A percentile compares a stretch with the other conserved stretches of the same genome.
Evolutionary conservation across 2,797 vertebrate species (phyloP).

Genomic region (Mallotus villosus): DNA sequence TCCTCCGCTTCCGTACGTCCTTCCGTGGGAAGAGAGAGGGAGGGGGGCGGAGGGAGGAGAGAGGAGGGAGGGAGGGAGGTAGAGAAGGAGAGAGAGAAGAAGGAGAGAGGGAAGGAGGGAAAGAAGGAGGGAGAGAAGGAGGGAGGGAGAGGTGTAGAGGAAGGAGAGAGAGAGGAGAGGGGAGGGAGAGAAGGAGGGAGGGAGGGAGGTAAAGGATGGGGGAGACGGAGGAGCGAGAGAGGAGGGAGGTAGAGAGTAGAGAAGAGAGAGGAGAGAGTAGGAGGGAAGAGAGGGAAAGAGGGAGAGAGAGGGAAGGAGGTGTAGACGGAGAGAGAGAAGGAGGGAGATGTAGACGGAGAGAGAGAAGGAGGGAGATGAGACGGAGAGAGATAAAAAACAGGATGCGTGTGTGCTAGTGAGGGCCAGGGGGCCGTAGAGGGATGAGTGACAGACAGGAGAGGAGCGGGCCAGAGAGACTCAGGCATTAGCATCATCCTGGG

Average conservation of each 20-base stretch:
- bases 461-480: background rate
- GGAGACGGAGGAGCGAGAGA: slow-evolving; percentile 5
- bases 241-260: background rate
- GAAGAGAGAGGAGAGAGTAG: slow-evolving; percentile 25
- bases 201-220: slow-evolving; percentile 18
- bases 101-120: background rate
- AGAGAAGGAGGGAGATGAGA: background rate
- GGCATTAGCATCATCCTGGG: too few species aligned
- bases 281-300: slow-evolving; percentile 17
- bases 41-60: background rate
- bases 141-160: background rate
- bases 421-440: too few species aligned
- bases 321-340: background rate
- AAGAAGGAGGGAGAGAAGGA: background rate
- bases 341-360: background rate
- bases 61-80: slow-evolving; percentile 17
- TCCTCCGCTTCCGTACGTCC: too few species aligned
- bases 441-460: background rate
- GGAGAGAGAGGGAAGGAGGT: background rate
- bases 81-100: slow-evolving; percentile 8
- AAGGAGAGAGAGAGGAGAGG: background rate
- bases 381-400: background rate
- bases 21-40: slow-evolving; percentile 24
- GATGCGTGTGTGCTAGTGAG: too few species aligned
- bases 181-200: background rate